Conservation (phyloP, 2,113 vertebrate genomes). For the Pseudonaja textilis region DNA sequence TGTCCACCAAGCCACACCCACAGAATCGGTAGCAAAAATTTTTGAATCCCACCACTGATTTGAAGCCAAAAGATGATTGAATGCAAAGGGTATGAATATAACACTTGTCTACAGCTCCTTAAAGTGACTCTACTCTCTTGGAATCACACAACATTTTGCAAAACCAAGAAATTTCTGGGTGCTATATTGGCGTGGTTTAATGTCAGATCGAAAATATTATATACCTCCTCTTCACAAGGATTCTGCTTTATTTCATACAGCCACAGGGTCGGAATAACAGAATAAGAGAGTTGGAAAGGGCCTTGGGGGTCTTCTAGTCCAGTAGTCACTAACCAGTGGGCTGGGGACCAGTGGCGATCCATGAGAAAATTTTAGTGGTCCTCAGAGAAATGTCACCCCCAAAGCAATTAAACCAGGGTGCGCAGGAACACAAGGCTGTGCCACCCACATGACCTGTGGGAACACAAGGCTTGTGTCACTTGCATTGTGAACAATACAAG, state of each 20-base stretch:
- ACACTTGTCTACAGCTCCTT: neutral
- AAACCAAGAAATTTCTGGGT: neutral
- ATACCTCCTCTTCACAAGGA: neutral
- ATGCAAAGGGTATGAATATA: neutral
- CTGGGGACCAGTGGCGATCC: too few relatives aligned
- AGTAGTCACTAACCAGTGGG: too few relatives aligned
- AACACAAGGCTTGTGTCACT: too few relatives aligned
- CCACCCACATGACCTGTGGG: too few relatives aligned
- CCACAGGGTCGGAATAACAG: neutral
- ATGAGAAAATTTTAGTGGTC: too few relatives aligned
- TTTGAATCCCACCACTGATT: neutral
- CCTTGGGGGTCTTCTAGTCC: neutral
- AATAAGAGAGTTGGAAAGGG: neutral
- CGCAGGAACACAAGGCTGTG: too few relatives aligned
- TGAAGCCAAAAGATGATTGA: neutral
- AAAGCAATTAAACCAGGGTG: too few relatives aligned
- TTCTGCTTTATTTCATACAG: neutral
- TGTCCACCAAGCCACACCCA: too few relatives aligned
- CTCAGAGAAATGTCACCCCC: too few relatives aligned
- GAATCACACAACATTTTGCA: neutral
- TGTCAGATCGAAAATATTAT: neutral
- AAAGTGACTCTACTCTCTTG: neutral
- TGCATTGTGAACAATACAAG: too few relatives aligned
- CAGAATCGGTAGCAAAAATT: too few relatives aligned
- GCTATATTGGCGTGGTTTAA: neutral